Evolutionary conservation across 2,888 invertebrate genomes (phyloP).

Genomic region (Patella caerulea): DNA sequence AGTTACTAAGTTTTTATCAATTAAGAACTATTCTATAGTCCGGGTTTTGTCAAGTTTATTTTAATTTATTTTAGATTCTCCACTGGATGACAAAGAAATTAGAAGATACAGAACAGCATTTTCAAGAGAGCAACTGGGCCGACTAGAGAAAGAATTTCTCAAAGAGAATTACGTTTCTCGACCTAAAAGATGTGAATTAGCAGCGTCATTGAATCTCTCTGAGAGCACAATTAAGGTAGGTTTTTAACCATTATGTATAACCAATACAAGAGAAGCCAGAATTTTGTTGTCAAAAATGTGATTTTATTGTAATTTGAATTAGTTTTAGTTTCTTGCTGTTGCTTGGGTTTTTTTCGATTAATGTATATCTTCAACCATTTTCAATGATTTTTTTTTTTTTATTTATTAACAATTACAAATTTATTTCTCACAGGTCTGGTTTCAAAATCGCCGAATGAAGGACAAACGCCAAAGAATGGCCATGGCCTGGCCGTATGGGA

Average conservation of each 20-base stretch:
- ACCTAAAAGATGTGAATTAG: constrained; percentile 92
- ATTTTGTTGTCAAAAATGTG: too few relatives aligned
- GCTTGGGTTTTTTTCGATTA: too few relatives aligned
- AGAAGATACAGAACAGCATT: constrained; percentile 93
- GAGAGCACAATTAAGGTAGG: constrained; percentile 96
- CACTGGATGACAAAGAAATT: constrained; percentile 31
- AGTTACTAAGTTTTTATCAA: too few relatives aligned
- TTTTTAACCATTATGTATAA: constrained; percentile 66
- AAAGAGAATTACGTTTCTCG: constrained; percentile 97
- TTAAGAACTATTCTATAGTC: too few relatives aligned
- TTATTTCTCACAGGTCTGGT: constrained; percentile 78
- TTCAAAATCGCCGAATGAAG: constrained; percentile 96
- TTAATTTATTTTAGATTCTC: constrained; percentile 14
- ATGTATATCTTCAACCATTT: too few relatives aligned
- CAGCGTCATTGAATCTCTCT: constrained; percentile 89
- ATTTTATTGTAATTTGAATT: too few relatives aligned
- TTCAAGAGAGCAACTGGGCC: constrained; percentile 89
- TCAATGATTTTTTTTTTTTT: too few relatives aligned
- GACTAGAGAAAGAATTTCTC: constrained; percentile 94
- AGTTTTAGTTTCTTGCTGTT: too few relatives aligned
- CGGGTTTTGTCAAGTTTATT: too few relatives aligned
- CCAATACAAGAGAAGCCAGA: too few relatives aligned
- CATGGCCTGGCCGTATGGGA: constrained; percentile 90
- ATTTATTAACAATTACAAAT: too few relatives aligned
- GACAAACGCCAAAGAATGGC: constrained; percentile 96